phyloP scores from a whole-genome alignment of 2,888 invertebrate species.

The Seira ritae region DNA sequence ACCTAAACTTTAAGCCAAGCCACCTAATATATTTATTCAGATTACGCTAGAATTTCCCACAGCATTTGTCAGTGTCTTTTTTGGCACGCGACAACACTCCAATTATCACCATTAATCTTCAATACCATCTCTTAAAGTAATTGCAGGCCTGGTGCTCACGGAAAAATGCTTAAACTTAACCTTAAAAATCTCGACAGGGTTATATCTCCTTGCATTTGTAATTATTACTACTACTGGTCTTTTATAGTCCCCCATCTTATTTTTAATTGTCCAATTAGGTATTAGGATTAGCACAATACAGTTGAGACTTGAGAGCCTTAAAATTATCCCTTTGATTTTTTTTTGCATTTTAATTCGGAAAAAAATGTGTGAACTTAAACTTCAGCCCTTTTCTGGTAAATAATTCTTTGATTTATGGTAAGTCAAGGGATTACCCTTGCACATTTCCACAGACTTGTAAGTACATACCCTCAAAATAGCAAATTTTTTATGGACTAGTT shows the following conservation, averaged over 20 bases:
- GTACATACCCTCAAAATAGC: not conserved
- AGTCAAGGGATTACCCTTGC: constrained; percentile 4
- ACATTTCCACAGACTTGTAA: constrained; percentile 9
- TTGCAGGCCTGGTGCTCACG: not conserved
- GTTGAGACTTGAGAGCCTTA: not conserved
- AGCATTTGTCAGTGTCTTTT: no score
- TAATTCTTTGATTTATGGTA: not conserved
- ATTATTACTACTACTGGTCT: not conserved
- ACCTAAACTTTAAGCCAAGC: no score
- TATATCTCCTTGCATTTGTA: not conserved
- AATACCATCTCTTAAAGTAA: not conserved
- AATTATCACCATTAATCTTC: constrained; percentile 14
- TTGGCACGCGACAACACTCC: constrained; percentile 9
- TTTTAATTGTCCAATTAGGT: not conserved
- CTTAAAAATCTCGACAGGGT: constrained; percentile 6
- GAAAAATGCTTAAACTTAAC: not conserved
- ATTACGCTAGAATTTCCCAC: no score
- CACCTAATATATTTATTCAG: no score
- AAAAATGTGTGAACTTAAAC: constrained; percentile 14
- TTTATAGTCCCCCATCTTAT: not conserved
- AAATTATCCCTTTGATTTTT: not conserved
- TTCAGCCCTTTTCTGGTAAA: not conserved
- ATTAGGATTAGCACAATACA: no score
- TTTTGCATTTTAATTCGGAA: not conserved
- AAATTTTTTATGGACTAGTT: not conserved